Conservation (phyloP, 2,888 invertebrate species). For the Apamea epomidion region DNA sequence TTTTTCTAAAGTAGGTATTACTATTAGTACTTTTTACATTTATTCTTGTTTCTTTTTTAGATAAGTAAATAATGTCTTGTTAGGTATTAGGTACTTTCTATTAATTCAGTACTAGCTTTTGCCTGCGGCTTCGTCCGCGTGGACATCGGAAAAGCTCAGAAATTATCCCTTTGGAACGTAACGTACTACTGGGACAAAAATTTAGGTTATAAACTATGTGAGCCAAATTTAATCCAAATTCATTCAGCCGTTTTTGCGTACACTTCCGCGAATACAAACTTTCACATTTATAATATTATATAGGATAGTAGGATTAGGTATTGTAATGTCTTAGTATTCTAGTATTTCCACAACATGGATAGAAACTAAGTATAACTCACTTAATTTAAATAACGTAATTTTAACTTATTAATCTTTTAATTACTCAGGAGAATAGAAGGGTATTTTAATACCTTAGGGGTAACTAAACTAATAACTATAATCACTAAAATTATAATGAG, state of each 20-base stretch:
- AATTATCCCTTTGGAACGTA: too few species aligned
- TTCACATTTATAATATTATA: too few species aligned
- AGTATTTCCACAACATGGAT: neutral
- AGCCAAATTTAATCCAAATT: neutral
- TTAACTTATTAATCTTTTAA: neutral
- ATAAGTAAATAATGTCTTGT: neutral
- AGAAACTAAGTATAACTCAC: neutral
- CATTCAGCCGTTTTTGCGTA: neutral
- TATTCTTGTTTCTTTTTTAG: neutral
- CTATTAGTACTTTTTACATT: neutral
- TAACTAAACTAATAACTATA: neutral
- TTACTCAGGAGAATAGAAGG: neutral
- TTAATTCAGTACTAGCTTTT: neutral
- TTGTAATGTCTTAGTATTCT: neutral
- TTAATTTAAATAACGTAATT: neutral
- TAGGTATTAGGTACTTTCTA: neutral
- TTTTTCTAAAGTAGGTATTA: constrained; percentile 2
- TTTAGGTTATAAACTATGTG: too few species aligned
- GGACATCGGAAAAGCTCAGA: too few species aligned
- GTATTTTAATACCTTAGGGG: neutral
- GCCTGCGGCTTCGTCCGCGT: too few species aligned
- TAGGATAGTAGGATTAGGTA: neutral
- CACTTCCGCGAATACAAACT: too few species aligned
- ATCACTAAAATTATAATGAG: neutral
- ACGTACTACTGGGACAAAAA: too few species aligned